Evolutionary conservation across 1,140 invertebrate species (phyloP).

Genomic region (Archegozetes longisetosus): DNA sequence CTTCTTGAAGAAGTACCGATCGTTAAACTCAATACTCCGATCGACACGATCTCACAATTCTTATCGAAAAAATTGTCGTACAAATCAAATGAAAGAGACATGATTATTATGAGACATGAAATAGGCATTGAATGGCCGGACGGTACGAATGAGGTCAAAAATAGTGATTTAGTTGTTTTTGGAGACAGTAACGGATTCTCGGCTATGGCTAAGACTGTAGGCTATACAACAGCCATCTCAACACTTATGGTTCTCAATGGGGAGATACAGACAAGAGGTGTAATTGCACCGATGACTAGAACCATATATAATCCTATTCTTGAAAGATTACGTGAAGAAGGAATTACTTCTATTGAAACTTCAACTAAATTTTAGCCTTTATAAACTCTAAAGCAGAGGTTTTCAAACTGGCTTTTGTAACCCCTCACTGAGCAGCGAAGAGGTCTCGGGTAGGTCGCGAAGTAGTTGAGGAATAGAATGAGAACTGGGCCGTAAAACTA

Average conservation of each 20-base stretch:
- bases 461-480: too few species aligned
- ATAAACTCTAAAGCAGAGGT: too few species aligned
- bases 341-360: constrained; percentile 35
- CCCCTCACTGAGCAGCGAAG: too few species aligned
- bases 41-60: constrained; percentile 78
- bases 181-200: constrained; percentile 70
- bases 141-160: constrained; percentile 54
- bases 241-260: constrained; percentile 93
- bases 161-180: constrained; percentile 84
- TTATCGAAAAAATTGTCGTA: constrained; percentile 37
- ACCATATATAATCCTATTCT: constrained; percentile 84
- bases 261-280: constrained; percentile 91
- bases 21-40: constrained; percentile 62
- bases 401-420: too few species aligned
- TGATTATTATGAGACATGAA: constrained; percentile 85
- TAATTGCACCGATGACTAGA: constrained; percentile 67
- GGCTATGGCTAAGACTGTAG: constrained; percentile 95
- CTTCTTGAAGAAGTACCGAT: constrained; percentile 63
- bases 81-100: constrained; percentile 64
- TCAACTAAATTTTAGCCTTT: constrained; percentile 93
- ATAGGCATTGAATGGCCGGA: constrained; percentile 85
- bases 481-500: too few species aligned
- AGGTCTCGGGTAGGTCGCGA: too few species aligned
- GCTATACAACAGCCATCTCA: constrained; percentile 86
- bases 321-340: constrained; percentile 61